Base-by-base conservation (phyloP, 1,140 invertebrate species). In the Aradophagus sp. region DNA sequence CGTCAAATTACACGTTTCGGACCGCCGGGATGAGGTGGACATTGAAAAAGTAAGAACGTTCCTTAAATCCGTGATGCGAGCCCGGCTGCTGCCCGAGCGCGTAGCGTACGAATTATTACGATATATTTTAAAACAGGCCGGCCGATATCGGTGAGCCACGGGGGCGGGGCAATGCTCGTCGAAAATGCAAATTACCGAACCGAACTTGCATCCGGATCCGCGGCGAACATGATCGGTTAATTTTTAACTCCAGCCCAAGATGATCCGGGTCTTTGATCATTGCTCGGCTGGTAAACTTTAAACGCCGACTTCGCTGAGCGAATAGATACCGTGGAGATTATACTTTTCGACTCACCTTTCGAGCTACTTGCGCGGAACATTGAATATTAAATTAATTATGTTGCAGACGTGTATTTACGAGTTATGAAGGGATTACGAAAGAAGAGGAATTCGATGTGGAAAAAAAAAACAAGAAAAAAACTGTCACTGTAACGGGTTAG, bases 151-250 rank as follows among this genome's bases (percentile, higher is more conserved):
- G 27, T 58, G 66, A 61, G 44, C 42, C 42, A 63, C 29, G 58
- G 15, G 47, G 67, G 67, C 67, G 67, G 67, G 26, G 45, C 67
- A 38, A 52, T 23, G 44, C 19, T 55, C 52, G 41, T 14, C 15
- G 11, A 70, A 63, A 63, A 70, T 63, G 67, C 52, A 70, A 70
- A 70, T 69, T 70, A 41, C 35, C n/a, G 27, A 39, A 45, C 36
- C 14, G 31, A 38, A 13, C 15, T 58, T 63, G 45, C 52, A 29
- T 10, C 52, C 50, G 42, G 31, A 69, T 69, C 36, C 31, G 41
- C 48, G 45, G 56, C 44, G 44, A 16, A 16, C 50, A 45, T 27
- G 55, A 61, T 62, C 50, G 36, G 27, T 58, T 55, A 42, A 50
- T 62, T 62, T 56, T 55, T 42, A 39, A 55, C 41, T 56, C 29